Evolutionary conservation across 2,888 invertebrate species (phyloP).

Genomic region (Phorcus lineatus): DNA sequence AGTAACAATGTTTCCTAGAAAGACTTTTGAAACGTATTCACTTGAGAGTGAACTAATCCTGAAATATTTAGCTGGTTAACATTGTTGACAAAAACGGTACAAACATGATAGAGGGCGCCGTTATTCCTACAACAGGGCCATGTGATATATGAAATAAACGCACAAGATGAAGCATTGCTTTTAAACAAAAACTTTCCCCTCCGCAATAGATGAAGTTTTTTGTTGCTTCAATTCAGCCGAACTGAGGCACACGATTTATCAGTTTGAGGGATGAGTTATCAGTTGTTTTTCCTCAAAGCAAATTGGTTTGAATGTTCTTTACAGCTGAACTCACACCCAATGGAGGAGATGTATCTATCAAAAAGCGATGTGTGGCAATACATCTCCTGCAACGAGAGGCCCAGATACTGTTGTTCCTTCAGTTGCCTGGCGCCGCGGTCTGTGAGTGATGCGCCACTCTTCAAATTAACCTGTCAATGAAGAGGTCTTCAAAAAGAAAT

Average conservation of each 20-base stretch:
- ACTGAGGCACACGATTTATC: constrained; percentile 10
- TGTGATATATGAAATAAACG: background rate
- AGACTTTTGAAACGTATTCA: no score
- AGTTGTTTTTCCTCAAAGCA: constrained; percentile 13
- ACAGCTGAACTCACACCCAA: background rate
- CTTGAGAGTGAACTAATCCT: no score
- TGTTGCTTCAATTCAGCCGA: background rate
- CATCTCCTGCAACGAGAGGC: background rate
- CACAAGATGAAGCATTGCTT: background rate
- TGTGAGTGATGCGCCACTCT: background rate
- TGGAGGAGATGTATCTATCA: constrained; percentile 8
- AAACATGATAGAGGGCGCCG: background rate
- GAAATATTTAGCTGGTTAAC: no score
- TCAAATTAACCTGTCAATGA: constrained; percentile 3
- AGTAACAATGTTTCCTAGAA: no score
- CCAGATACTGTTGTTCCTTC: background rate
- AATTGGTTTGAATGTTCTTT: constrained; percentile 15
- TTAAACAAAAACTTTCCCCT: background rate
- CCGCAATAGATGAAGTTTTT: background rate
- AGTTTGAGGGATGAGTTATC: constrained; percentile 11
- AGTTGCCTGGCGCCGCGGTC: background rate
- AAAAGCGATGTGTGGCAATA: constrained; percentile 10
- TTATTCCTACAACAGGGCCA: background rate
- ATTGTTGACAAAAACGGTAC: no score
- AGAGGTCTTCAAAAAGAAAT: constrained; percentile 4